Base-by-base conservation (phyloP, 1,140 invertebrate genomes). In the Hypothenemus hampei region DNA sequence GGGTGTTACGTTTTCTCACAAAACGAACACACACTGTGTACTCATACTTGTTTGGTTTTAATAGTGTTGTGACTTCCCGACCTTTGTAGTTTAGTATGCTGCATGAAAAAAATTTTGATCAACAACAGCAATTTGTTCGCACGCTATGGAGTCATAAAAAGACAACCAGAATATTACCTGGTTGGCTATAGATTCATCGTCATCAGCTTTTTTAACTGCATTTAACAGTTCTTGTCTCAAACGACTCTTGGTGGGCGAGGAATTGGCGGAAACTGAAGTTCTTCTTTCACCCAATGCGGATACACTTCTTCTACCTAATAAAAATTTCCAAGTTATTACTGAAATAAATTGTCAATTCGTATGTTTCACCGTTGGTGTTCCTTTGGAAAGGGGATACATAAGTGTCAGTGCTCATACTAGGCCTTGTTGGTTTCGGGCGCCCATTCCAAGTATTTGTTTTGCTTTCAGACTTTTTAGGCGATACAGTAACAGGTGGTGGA, bases 401-500 rank as follows among this genome's bases (percentile, higher is more conserved):
- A 0, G 84, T 87, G 13, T 88, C 85, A 3, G 77, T 68, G 26
- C 75, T 78, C n/a, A 87, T 70, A 1, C 76, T 75, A 0, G 84
- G 78, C 23, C 85, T 75, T 11, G 81, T 39, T 39, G 61, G 54
- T 0, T 70, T 75, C 36, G 73, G 73, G 5, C 84, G 74, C 2
- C 84, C 84, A 58, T 80, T 83, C 85, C 85, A 87, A 0, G 85
- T 86, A 54, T 84, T 85, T 33, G 78, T 80, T n/a, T 75, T 72
- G 20, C 72, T 56, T 49, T 37, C 31, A 36, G 74, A 22, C 66
- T 74, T 78, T 29, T 36, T 26, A 10, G 35, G 5, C n/a, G 33
- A 11, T 10, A 13, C 24, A 2, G 24, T 5, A 0, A 70, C 72
- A 0, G 75, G 67, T 18, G 73, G 72, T 1, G 76, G 75, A 1